phyloP scores from a whole-genome alignment of 1,140 invertebrate genomes.

The Dendrolimus punctatus region DNA sequence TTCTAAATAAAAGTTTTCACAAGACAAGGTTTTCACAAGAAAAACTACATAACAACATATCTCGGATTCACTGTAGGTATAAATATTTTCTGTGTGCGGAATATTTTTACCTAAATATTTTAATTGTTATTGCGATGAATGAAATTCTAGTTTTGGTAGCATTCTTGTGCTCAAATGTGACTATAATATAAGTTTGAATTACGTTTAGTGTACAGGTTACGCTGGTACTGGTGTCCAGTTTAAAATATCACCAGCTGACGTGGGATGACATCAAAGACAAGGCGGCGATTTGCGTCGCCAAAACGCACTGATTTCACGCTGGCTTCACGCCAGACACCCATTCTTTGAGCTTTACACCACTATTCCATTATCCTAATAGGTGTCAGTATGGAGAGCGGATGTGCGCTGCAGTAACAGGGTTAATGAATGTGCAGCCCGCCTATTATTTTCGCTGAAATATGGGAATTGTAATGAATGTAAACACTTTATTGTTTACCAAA shows the following conservation, averaged over 20 bases:
- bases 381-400: conserved; percentile 26
- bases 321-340: conserved; percentile 29
- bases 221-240: conserved; percentile 1
- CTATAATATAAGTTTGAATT: no score
- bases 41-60: no score
- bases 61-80: no score
- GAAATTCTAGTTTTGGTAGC: no score
- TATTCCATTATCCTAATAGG: conserved; percentile 42
- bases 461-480: conserved; percentile 6
- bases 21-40: no score
- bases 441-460: conserved; percentile 18
- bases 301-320: conserved; percentile 5
- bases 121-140: no score
- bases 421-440: conserved; percentile 25
- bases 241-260: conserved; percentile 8
- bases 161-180: no score
- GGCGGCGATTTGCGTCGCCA: conserved; percentile 11
- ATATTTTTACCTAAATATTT: no score
- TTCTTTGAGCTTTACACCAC: conserved; percentile 38
- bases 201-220: no score
- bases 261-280: conserved; percentile 13
- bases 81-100: no score
- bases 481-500: no score
- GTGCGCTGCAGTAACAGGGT: conserved; percentile 21
- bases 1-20: no score